phyloP scores from a whole-genome alignment of 2,113 vertebrate species.

The Pterophyllum scalare region DNA sequence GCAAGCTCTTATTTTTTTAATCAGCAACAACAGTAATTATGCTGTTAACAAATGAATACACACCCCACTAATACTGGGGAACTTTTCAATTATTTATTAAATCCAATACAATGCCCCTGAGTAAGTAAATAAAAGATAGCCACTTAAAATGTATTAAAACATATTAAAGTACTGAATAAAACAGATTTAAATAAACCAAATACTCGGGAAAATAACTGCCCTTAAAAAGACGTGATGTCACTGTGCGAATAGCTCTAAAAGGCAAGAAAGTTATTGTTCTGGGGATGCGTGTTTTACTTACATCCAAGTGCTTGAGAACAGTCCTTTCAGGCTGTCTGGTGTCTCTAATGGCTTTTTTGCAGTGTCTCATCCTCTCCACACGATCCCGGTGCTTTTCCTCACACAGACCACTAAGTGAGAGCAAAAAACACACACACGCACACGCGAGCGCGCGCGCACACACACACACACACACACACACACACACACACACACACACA shows the following conservation, averaged over 20 bases:
- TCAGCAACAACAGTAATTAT: constrained; percentile 4
- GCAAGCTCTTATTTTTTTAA: background rate
- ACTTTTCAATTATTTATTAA: background rate
- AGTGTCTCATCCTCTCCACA: background rate
- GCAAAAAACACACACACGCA: background rate
- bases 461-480: background rate
- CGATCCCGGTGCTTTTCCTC: background rate
- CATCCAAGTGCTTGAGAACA: background rate
- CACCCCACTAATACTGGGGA: background rate
- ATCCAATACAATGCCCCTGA: background rate
- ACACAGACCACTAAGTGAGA: background rate
- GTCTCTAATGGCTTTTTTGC: background rate
- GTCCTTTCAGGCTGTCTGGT: background rate
- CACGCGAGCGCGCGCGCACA: no score
- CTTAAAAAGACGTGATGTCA: background rate
- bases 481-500: background rate
- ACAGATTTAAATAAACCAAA: background rate
- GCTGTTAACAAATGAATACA: background rate
- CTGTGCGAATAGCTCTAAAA: background rate
- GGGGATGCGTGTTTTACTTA: background rate
- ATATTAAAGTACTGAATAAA: background rate
- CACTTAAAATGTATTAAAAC: background rate
- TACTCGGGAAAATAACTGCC: background rate
- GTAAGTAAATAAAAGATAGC: constrained; percentile 1
- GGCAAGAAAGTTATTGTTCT: background rate